phyloP scores from a whole-genome alignment of 2,888 invertebrate species.

The Calameuta filiformis region DNA sequence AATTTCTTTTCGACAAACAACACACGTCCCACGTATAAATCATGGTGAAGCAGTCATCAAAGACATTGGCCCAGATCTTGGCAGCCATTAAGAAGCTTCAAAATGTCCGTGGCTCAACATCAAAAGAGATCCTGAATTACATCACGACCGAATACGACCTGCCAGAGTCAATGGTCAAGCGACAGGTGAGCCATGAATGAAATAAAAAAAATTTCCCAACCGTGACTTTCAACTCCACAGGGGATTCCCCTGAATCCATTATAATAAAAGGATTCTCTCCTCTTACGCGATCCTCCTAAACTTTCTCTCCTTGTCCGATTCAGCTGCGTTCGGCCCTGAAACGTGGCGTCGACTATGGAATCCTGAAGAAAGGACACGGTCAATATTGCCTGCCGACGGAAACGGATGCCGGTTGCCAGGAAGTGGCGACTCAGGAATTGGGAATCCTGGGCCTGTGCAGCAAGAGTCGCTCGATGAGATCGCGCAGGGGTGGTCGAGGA shows the following conservation, averaged over 20 bases:
- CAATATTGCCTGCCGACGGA: conserved; percentile 42
- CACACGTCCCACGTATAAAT: conserved; percentile 10
- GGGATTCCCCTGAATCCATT: too few relatives aligned
- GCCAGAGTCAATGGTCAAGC: conserved; percentile 34
- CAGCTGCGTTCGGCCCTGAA: conserved; percentile 46
- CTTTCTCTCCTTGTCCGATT: too few relatives aligned
- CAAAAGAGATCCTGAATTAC: conserved; percentile 44
- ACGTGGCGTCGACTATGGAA: conserved; percentile 47
- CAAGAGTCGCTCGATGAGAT: conserved; percentile 19
- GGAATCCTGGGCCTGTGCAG: conserved; percentile 39
- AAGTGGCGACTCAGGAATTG: conserved; percentile 45
- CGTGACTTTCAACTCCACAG: too few relatives aligned
- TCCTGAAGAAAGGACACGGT: conserved; percentile 37
- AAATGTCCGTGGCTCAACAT: conserved; percentile 42
- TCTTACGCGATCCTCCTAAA: too few relatives aligned
- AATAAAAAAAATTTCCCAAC: background rate
- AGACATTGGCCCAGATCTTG: conserved; percentile 38
- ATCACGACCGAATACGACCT: conserved; percentile 39
- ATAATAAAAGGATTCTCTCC: too few relatives aligned
- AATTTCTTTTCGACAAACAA: too few relatives aligned
- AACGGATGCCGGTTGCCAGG: conserved; percentile 32
- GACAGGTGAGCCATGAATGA: conserved; percentile 37
- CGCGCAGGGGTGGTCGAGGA: background rate
- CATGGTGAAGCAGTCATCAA: conserved; percentile 33
- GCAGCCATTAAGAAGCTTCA: conserved; percentile 47